Evolutionary conservation across 1,140 invertebrate species (phyloP), one percentile per base, ranked within the genome.

Genomic region (Bombus waltoni): DNA sequence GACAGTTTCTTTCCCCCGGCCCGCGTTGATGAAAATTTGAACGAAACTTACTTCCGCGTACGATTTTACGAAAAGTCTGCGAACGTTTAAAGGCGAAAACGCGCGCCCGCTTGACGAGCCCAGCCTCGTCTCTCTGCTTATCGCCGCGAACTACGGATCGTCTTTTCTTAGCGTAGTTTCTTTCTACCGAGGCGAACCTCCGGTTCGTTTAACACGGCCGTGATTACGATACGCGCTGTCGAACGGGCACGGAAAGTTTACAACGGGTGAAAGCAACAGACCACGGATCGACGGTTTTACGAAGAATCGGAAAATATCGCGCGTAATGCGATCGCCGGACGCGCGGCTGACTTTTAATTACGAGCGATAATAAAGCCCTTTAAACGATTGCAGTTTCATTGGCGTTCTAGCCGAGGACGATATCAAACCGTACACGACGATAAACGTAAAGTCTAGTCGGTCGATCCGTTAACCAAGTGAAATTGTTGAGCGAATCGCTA

Each of bases 1-100:
- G 74, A 68, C 73, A 68, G 65, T 77, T 82, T 81, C 77, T 77
- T 38, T 65, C 53, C 44, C 5, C 32, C 38, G 32, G 57, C 3
- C 59, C 11, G 73, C 79, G 88, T 89, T 89, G 87, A 89, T 89
- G 87, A 89, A 89, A 89, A 89, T 89, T 89, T 89, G 79, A 89
- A 89, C 87, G 88, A 83, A 86, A 86, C 87, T 80, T 79, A 40
- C 57, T 44, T 53, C 18, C 53, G 22, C 32, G 47, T 66, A 76
- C 68, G 40, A 83, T 71, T 70, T 82, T 71, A 76, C 53, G 71
- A 74, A 70, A 68, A 86, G 65, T 75, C 62, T 25, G 62, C 10
- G 47, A 82, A 62, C 62, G 32, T 83, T 86, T 59, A 40, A 76
- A 76, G 35, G 3, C 42, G 62, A 18, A 47, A 85, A 72, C 32